These are phyloP conservation scores for Parauchenoglanis punctatus DNA, from an alignment of 2,797 vertebrate species.

Conservation along the genomic window DNA sequence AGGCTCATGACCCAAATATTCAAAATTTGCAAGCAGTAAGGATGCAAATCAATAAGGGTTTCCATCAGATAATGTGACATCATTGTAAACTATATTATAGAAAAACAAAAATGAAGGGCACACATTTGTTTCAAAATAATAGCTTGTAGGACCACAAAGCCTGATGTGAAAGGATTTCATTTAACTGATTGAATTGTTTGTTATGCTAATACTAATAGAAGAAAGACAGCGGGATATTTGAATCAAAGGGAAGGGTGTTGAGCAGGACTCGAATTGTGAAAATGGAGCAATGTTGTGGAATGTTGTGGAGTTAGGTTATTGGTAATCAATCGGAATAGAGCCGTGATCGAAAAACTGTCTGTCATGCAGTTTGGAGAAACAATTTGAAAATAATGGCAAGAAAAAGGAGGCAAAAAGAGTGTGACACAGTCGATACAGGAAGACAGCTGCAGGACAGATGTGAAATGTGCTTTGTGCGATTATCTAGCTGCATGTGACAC, in stretches of 20 bases:
- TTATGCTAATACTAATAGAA: slow-evolving; percentile 82
- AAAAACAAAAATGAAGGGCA: background rate
- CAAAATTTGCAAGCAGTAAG: background rate
- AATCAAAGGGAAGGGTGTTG: slow-evolving; percentile 81
- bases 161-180: slow-evolving; percentile 66
- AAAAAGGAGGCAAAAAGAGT: slow-evolving; percentile 75
- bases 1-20: background rate
- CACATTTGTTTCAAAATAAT: slow-evolving; percentile 51
- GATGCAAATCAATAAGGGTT: slow-evolving; percentile 4
- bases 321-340: slow-evolving; percentile 95
- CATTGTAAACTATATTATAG: slow-evolving; percentile 38
- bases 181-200: slow-evolving; percentile 86
- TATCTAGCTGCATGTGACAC: slow-evolving; percentile 72
- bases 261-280: slow-evolving; percentile 68
- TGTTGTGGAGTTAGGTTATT: slow-evolving; percentile 83
- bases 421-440: slow-evolving; percentile 90
- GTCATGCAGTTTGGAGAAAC: slow-evolving; percentile 98
- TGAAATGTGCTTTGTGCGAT: slow-evolving; percentile 71
- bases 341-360: slow-evolving; percentile 96
- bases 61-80: slow-evolving; percentile 42
- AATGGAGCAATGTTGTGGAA: slow-evolving; percentile 84
- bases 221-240: slow-evolving; percentile 82
- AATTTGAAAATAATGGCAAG: slow-evolving; percentile 97
- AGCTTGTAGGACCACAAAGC: slow-evolving; percentile 48
- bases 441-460: slow-evolving; percentile 92